Base-by-base conservation (phyloP, 2,113 vertebrate species). In the Psilopogon haemacephalus region DNA sequence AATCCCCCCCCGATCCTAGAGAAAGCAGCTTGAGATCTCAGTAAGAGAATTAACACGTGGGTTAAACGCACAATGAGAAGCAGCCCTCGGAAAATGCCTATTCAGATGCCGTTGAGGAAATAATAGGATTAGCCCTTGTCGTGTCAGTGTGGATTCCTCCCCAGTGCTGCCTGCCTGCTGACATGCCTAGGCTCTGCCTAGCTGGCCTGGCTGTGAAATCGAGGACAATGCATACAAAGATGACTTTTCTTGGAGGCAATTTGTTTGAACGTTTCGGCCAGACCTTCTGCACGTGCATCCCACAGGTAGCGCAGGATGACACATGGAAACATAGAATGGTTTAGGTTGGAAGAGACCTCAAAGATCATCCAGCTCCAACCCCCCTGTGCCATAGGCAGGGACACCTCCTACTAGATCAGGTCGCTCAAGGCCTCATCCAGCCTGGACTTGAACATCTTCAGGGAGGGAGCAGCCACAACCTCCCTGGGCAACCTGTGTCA, bases 81-180 rank as follows among this genome's bases (percentile, higher is more conserved):
- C 79, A 52, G 76, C 11, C 75, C 75, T 85, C 62, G 91, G 92
- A 68, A 95, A 94, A 90, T 69, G 95, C 88, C 91, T 92, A 89
- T 96, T 97, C 93, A 92, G 79, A 89, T 81, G 91, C 77, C 0
- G 69, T 63, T 93, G 76, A 94, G 89, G 93, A 89, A 96, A 95
- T 96, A 96, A 95, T 93, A 94, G 95, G 94, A 96, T 96, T 95
- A 96, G 87, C 74, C 86, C 94, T 95, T 96, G 95, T 96, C 82
- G 20, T 90, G 93, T 86, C 88, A 81, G 50, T n/a, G 80, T 64
- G 73, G 90, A 78, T 93, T 60, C 80, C 89, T 92, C 85, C 85
- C 32, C 12, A 86, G 32, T 20, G 78, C 67, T 3, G 56, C 55
- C 89, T 24, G 23, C 68, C 3, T 62, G 86, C 92, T 70, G 88